Conservation (phyloP, 1,140 invertebrate species). For the Meloidogyne exigua region DNA sequence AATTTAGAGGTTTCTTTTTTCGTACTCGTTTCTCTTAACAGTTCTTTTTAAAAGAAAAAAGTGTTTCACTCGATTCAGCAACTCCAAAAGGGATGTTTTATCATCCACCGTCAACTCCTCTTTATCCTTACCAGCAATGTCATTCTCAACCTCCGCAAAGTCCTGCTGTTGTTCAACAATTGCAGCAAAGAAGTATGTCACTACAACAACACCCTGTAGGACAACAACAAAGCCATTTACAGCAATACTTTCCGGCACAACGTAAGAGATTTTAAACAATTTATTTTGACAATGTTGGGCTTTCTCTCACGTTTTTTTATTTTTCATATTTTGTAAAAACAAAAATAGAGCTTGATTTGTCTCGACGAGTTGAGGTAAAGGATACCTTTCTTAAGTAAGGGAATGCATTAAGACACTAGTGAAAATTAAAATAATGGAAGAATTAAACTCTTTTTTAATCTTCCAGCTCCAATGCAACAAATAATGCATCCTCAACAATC, state of each 20-base stretch:
- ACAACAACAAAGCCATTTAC: not conserved
- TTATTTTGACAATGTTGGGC: too few relatives aligned
- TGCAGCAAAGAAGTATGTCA: not conserved
- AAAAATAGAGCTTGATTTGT: too few relatives aligned
- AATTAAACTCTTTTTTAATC: too few relatives aligned
- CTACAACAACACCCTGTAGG: not conserved
- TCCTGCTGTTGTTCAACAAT: constrained; percentile 8
- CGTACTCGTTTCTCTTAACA: too few relatives aligned
- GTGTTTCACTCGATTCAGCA: constrained; percentile 9
- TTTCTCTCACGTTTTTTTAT: too few relatives aligned
- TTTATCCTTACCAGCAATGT: not conserved
- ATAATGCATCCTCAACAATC: not conserved
- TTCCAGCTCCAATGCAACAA: not conserved
- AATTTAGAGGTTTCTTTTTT: not conserved
- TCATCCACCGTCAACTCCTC: not conserved
- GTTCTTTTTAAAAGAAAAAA: not conserved
- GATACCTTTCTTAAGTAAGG: too few relatives aligned
- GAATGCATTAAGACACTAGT: too few relatives aligned
- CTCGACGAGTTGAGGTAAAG: too few relatives aligned
- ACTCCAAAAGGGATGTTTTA: not conserved
- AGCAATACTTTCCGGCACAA: not conserved
- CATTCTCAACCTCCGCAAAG: not conserved
- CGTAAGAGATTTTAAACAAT: not conserved
- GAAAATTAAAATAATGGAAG: too few relatives aligned
- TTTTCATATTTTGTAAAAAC: too few relatives aligned